These are phyloP conservation scores for Euglossa dilemma DNA, from an alignment of 1,140 invertebrate genomes.

Conservation along the genomic window DNA sequence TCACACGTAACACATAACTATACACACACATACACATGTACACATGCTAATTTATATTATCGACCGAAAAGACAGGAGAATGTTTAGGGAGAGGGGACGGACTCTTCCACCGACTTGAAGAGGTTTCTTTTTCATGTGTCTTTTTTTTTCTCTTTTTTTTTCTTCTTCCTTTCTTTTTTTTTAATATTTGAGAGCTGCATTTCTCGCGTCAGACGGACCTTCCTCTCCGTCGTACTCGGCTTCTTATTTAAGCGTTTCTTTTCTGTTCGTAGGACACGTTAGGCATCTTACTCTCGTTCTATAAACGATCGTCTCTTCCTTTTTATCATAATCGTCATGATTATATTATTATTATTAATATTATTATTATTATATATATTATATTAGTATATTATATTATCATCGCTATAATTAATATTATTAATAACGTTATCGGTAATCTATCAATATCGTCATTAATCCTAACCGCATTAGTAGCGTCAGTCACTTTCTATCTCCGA, in stretches of 20 bases:
- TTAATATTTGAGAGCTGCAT: conserved; percentile 6
- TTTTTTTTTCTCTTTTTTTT: not conserved
- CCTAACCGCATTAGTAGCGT: conserved; percentile 17
- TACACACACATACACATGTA: too few species aligned
- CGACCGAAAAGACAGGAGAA: conserved; percentile 38
- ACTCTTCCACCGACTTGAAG: conserved; percentile 33
- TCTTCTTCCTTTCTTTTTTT: conserved; percentile 6
- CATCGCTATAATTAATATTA: conserved; percentile 39
- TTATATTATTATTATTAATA: conserved; percentile 37
- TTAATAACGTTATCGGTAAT: conserved; percentile 34
- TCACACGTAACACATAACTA: too few species aligned
- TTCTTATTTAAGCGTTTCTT: conserved; percentile 56
- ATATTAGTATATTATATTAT: conserved; percentile 35
- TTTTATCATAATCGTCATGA: conserved; percentile 44
- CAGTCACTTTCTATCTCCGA: conserved; percentile 15
- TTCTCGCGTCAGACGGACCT: conserved; percentile 1
- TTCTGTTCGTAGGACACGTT: conserved; percentile 42
- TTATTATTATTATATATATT: conserved; percentile 48
- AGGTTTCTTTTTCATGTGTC: not conserved
- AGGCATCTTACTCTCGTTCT: conserved; percentile 41
- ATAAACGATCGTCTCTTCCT: conserved; percentile 22
- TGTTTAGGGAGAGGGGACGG: conserved; percentile 10
- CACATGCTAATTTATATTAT: conserved; percentile 16
- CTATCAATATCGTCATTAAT: conserved; percentile 31
- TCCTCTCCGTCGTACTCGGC: conserved; percentile 36